phyloP scores from a whole-genome alignment of 1,140 invertebrate genomes.

The Eupeodes corollae region DNA sequence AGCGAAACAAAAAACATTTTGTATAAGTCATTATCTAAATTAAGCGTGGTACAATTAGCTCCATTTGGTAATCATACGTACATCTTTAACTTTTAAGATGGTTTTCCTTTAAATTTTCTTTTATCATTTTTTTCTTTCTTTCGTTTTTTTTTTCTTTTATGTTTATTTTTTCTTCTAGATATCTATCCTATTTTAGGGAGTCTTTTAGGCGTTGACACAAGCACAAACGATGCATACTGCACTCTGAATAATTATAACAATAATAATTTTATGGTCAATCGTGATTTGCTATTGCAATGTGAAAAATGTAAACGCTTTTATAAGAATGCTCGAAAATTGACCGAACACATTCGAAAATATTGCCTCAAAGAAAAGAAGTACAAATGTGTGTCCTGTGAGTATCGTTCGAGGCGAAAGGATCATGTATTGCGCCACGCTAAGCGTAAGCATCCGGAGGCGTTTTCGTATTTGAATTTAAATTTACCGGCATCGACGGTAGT shows the following conservation, averaged over 20 bases:
- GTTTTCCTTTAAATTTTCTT: conserved; percentile 14
- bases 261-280: conserved; percentile 8
- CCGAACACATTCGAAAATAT: conserved; percentile 35
- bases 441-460: conserved; percentile 29
- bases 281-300: conserved; percentile 30
- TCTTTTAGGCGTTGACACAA: conserved; percentile 32
- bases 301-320: conserved; percentile 33
- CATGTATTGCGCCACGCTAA: conserved; percentile 30
- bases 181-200: conserved; percentile 35
- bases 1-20: too few species aligned
- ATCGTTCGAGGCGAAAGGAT: conserved; percentile 33
- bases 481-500: too few species aligned
- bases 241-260: conserved; percentile 17
- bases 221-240: conserved; percentile 15
- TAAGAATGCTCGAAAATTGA: conserved; percentile 26
- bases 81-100: conserved; percentile 11
- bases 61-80: conserved; percentile 7
- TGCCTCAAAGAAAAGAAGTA: conserved; percentile 35
- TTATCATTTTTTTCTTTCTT: conserved; percentile 15
- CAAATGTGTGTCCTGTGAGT: conserved; percentile 32
- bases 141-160: conserved; percentile 13
- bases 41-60: background rate
- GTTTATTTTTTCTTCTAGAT: too few species aligned
- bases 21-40: too few species aligned
- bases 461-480: too few species aligned